These are phyloP conservation scores for Festucalex cinctus DNA, from an alignment of 2,113 vertebrate species.

Conservation along the genomic window DNA sequence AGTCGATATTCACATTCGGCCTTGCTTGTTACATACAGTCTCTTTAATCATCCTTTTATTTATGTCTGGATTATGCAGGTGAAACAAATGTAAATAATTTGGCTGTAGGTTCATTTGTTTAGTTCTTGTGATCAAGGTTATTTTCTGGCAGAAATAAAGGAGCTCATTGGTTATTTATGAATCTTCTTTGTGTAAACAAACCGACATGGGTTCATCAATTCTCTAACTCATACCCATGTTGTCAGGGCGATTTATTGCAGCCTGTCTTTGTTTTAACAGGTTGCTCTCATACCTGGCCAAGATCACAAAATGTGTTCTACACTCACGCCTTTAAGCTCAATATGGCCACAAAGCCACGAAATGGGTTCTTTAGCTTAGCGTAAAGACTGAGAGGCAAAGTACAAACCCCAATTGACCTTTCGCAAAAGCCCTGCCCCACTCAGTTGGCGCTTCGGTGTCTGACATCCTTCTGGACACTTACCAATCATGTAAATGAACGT, in stretches of 20 bases:
- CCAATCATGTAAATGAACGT: too few species aligned
- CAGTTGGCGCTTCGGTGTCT: too few species aligned
- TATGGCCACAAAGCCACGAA: background rate
- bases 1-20: constrained; percentile 11
- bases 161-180: constrained; percentile 5
- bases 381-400: background rate
- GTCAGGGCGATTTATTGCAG: constrained; percentile 4
- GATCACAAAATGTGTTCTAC: background rate
- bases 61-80: constrained; percentile 15
- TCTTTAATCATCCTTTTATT: constrained; percentile 18
- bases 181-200: constrained; percentile 10
- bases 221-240: background rate
- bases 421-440: too few species aligned
- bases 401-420: background rate
- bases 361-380: background rate
- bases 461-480: too few species aligned
- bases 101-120: background rate
- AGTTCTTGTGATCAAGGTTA: constrained; percentile 1
- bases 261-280: background rate
- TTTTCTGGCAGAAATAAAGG: background rate
- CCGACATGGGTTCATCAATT: constrained; percentile 5
- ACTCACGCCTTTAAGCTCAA: background rate
- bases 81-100: background rate
- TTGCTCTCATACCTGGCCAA: background rate
- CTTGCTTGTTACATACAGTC: constrained; percentile 6